Evolutionary conservation across 2,888 invertebrate species (phyloP).

Genomic region (Ephialtes manifestator): DNA sequence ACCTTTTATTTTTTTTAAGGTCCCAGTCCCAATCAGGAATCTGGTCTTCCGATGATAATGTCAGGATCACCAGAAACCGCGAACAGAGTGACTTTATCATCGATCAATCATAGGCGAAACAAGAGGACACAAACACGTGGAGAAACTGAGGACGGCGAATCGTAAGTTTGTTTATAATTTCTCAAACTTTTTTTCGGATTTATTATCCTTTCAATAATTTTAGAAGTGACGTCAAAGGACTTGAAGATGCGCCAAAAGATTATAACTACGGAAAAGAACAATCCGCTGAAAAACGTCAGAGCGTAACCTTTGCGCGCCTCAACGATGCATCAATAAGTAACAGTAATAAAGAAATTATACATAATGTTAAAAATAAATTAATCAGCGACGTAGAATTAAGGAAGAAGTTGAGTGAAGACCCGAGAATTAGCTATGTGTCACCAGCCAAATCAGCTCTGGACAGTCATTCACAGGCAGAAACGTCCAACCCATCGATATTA

Average conservation of each 20-base stretch:
- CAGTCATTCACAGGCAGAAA: constrained; percentile 13
- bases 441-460: constrained; percentile 52
- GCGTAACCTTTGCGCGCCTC: neutral
- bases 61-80: constrained; percentile 70
- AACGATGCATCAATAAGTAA: neutral
- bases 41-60: constrained; percentile 65
- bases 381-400: constrained; percentile 32
- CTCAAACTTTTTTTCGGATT: neutral
- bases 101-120: constrained; percentile 70
- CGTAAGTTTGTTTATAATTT: constrained; percentile 40
- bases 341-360: neutral
- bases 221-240: constrained; percentile 29
- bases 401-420: constrained; percentile 17
- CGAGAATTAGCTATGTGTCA: constrained; percentile 1
- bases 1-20: constrained; percentile 48
- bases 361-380: constrained; percentile 38
- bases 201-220: constrained; percentile 20
- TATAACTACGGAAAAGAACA: neutral
- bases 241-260: neutral
- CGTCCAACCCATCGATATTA: neutral
- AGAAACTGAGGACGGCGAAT: neutral
- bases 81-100: constrained; percentile 71
- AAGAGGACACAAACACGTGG: constrained; percentile 74
- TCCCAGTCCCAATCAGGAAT: constrained; percentile 67
- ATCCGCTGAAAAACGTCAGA: neutral